These are phyloP conservation scores for Nycticryphes semicollaris DNA, from an alignment of 2,113 vertebrate species.

Conservation along the genomic window DNA sequence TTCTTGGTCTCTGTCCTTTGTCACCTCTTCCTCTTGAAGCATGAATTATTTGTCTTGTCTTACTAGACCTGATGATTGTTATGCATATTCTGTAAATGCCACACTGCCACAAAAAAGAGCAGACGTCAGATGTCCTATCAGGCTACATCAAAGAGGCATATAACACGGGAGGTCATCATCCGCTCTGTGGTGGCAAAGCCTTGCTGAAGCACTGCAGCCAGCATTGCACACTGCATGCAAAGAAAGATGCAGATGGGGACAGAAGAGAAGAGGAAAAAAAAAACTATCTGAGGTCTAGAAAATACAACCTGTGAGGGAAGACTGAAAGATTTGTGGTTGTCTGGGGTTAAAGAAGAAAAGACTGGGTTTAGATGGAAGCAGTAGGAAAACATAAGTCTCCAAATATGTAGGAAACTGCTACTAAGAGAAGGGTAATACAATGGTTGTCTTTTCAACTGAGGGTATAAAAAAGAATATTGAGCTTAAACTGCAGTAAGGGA, in stretches of 20 bases:
- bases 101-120: neutral
- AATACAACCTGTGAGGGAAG: neutral
- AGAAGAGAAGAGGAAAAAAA: neutral
- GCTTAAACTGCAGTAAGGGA: neutral
- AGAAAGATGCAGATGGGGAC: neutral
- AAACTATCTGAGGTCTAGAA: neutral
- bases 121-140: neutral
- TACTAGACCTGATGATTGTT: neutral
- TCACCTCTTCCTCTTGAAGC: neutral
- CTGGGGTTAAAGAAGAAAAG: neutral
- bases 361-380: neutral
- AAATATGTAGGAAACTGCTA: neutral
- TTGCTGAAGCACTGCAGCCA: neutral
- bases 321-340: neutral
- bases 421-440: neutral
- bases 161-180: neutral
- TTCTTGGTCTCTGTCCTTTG: neutral
- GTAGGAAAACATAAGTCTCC: neutral
- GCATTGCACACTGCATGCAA: rapidly evolving
- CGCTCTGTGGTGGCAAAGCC: neutral
- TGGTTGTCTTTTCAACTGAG: neutral
- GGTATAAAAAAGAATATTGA: neutral
- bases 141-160: neutral
- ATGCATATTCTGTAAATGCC: neutral
- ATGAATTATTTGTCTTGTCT: neutral